Evolutionary conservation across 1,140 invertebrate genomes (phyloP).

Genomic region (Drosophila nannoptera): DNA sequence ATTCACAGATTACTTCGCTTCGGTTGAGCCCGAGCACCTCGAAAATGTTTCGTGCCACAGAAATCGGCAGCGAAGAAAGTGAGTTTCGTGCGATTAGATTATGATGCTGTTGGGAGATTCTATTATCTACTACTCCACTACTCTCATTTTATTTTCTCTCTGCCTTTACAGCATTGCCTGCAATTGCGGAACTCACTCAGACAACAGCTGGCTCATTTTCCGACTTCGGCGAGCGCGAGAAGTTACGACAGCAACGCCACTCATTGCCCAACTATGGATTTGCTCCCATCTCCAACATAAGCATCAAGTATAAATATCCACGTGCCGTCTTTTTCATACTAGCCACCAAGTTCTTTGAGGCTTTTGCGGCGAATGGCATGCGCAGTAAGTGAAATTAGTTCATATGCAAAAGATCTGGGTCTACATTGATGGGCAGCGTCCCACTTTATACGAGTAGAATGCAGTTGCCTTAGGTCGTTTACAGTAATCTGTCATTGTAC

Average conservation of each 20-base stretch:
- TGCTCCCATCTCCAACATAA: slow-evolving; percentile 43
- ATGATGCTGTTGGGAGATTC: slow-evolving; percentile 36
- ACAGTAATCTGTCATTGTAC: slow-evolving; percentile 57
- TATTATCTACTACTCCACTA: background rate
- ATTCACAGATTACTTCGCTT: slow-evolving; percentile 33
- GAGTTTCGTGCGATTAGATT: slow-evolving; percentile 42
- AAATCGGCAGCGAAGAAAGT: slow-evolving; percentile 78
- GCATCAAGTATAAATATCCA: slow-evolving; percentile 65
- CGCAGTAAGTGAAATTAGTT: slow-evolving; percentile 64
- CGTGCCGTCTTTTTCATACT: slow-evolving; percentile 71
- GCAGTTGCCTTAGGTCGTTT: slow-evolving; percentile 10
- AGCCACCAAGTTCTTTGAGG: slow-evolving; percentile 77
- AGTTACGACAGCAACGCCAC: slow-evolving; percentile 36
- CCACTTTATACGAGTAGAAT: slow-evolving; percentile 7
- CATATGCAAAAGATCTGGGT: background rate
- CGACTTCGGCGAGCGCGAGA: slow-evolving; percentile 24
- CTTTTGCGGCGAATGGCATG: slow-evolving; percentile 78
- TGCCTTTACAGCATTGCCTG: slow-evolving; percentile 56
- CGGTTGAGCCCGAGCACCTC: slow-evolving; percentile 35
- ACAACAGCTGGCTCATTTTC: slow-evolving; percentile 17
- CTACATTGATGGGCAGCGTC: background rate
- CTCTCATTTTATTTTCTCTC: background rate
- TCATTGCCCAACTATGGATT: slow-evolving; percentile 68
- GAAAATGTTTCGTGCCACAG: slow-evolving; percentile 71
- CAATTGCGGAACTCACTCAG: slow-evolving; percentile 58